Percentiles rank a stretch among this genome's conserved stretches.
Evolutionary conservation across 2,888 invertebrate species (phyloP).

Genomic region (Gisinianus flammeolus): DNA sequence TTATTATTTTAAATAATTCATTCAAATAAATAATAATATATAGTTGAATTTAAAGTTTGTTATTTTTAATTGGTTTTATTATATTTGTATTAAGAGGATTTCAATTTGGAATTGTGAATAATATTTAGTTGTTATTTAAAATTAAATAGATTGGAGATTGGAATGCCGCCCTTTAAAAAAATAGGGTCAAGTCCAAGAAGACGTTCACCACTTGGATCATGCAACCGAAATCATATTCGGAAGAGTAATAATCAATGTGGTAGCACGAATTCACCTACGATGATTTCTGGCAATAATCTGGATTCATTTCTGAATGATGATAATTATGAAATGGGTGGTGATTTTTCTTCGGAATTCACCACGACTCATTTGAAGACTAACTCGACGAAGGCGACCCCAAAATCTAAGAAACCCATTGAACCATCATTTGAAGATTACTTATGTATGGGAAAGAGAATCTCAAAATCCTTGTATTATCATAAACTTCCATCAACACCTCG

Average conservation of each 20-base stretch:
- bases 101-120: too few relatives aligned
- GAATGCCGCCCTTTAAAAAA: not conserved
- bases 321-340: too few relatives aligned
- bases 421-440: constrained; percentile 70
- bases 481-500: constrained; percentile 74
- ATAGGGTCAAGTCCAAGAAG: not conserved
- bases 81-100: not conserved
- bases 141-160: not conserved
- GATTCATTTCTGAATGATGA: not conserved
- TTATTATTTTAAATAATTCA: not conserved
- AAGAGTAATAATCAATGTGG: not conserved
- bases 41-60: not conserved
- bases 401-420: not conserved
- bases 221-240: not conserved
- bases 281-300: not conserved
- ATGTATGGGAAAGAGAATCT: constrained; percentile 79
- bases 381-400: not conserved
- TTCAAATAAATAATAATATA: not conserved
- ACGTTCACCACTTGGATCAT: not conserved
- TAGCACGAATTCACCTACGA: not conserved
- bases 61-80: not conserved
- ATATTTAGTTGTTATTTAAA: not conserved
- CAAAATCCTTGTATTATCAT: constrained; percentile 83
- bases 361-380: not conserved
- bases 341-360: not conserved